Evolutionary conservation across 2,888 invertebrate genomes (phyloP).

Genomic region (Himalopsyche anomala): DNA sequence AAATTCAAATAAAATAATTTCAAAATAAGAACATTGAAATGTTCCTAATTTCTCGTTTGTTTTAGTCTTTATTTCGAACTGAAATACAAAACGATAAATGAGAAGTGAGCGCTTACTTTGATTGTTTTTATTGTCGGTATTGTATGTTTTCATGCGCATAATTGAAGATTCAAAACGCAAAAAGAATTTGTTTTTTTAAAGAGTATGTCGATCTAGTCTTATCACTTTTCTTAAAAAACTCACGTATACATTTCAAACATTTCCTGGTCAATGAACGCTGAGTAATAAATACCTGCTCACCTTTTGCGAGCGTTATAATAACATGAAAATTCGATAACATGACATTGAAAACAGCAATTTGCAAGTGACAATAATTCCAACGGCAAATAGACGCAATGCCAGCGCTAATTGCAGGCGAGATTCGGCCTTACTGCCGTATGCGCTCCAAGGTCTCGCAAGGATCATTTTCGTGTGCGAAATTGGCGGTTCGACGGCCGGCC

Average conservation of each 20-base stretch:
- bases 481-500: slow-evolving; percentile 56
- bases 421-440: slow-evolving; percentile 16
- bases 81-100: not conserved
- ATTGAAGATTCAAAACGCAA: no score
- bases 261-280: not conserved
- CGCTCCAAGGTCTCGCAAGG: slow-evolving; percentile 38
- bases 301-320: not conserved
- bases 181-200: no score
- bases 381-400: slow-evolving; percentile 42
- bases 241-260: not conserved
- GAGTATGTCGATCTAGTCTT: no score
- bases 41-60: no score
- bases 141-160: no score
- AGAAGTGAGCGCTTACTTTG: not conserved
- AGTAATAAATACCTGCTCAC: slow-evolving; percentile 1
- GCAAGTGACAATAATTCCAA: slow-evolving; percentile 38
- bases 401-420: slow-evolving; percentile 35
- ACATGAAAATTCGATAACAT: slow-evolving; percentile 39
- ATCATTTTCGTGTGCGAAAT: slow-evolving; percentile 63
- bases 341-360: slow-evolving; percentile 32
- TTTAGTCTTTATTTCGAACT: not conserved
- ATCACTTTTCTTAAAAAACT: no score
- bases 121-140: no score
- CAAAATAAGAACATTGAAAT: no score
- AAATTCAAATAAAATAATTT: no score